Evolutionary conservation across 2,888 invertebrate genomes (phyloP), one percentile per base, ranked within the genome.

Genomic region (Drosophila picticornis): DNA sequence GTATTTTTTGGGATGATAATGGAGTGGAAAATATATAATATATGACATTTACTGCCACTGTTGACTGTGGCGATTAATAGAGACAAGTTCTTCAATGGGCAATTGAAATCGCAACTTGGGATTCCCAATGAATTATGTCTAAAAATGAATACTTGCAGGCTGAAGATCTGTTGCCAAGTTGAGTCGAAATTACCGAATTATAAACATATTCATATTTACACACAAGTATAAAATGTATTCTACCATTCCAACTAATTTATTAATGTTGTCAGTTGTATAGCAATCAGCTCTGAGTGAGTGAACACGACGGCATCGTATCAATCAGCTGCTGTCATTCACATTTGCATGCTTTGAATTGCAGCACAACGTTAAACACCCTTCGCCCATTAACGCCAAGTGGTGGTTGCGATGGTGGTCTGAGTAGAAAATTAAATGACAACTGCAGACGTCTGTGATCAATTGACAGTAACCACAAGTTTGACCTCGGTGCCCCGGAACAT

Each of bases 371-470:
- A 40, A 75, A 65, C 60, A 57, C 60, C 58, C 71, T 57, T 31
- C 60, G 51, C 59, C 66, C 73, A 84, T 86, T 88, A 81, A 48
- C 72, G 71, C 59, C 58, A 55, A 55, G 40, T 27, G 34, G 36
- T 31, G 22, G 7, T 11, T 11, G 22, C 9, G 31, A 11, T 16
- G 57, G 60, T 40, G 46, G 46, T 25, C 16, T 68, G 70, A 73
- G 84, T 60, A 73, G 82, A 72, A 90, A 88, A 90, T 88, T 76
- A 90, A 85, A 90, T 84, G 84, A 84, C 84, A 84, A 88, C 90
- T 85, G 90, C 90, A 84, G 90, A 88, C 83, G 71, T 76, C 90
- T 83, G 83, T 90, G 90, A 88, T 85, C 84, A 90, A 90, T 90
- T 90, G 90, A 88, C 88, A 83, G 77, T 70, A 85, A 76, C 83